phyloP scores from a whole-genome alignment of 2,797 vertebrate genomes.

The Bucorvus abyssinicus region DNA sequence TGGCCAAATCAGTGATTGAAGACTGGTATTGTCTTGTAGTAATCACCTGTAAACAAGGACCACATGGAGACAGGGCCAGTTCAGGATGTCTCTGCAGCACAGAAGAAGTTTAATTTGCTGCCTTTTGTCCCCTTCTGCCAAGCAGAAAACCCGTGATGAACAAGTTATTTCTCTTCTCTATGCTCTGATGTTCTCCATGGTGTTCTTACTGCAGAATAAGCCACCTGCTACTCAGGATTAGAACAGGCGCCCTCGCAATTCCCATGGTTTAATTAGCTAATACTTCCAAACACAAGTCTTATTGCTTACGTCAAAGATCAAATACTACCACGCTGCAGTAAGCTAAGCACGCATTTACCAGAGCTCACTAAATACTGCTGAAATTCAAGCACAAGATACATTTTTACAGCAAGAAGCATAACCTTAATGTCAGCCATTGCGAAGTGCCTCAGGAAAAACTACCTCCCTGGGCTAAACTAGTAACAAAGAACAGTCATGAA shows the following conservation, averaged over 20 bases:
- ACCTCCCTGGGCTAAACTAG: neutral
- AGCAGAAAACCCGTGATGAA: neutral
- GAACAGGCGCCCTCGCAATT: neutral
- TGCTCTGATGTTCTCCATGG: neutral
- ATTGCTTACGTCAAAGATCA: neutral
- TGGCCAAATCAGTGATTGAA: neutral
- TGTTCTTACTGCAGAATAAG: neutral
- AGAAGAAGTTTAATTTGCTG: neutral
- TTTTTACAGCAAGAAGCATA: neutral
- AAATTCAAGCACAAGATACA: neutral
- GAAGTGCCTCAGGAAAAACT: neutral
- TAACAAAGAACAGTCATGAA: neutral
- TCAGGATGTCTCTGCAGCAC: neutral
- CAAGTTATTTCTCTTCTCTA: neutral
- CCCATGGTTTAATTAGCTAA: conserved; percentile 8
- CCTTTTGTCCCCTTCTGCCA: neutral
- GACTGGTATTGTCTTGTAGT: neutral
- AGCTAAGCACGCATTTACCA: neutral
- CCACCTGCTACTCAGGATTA: neutral
- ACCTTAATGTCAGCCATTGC: neutral
- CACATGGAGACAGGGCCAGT: neutral
- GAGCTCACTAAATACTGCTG: neutral
- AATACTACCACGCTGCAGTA: neutral
- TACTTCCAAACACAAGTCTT: neutral
- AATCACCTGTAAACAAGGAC: neutral